Evolutionary conservation across 2,797 vertebrate genomes (phyloP).

Genomic region (Varecia variegata): DNA sequence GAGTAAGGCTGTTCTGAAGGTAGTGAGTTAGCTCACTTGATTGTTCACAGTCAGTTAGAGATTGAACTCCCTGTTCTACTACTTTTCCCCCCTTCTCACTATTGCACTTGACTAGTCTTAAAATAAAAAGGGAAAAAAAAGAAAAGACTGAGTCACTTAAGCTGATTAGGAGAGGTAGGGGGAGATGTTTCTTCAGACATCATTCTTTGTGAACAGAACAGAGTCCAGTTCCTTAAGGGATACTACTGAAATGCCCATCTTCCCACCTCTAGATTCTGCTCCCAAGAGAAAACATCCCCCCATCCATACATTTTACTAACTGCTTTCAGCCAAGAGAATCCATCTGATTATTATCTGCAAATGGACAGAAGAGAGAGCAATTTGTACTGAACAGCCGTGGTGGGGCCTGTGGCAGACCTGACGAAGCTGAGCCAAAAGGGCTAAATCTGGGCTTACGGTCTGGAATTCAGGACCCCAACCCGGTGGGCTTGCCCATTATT

Average conservation of each 20-base stretch:
- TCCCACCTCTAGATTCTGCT: background rate
- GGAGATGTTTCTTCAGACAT: background rate
- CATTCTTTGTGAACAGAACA: constrained; percentile 9
- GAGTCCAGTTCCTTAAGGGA: background rate
- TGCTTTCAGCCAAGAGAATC: background rate
- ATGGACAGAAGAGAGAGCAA: background rate
- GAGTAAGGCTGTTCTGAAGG: background rate
- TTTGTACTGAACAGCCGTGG: background rate
- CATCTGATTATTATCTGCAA: background rate
- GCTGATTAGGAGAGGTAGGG: background rate
- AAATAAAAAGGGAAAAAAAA: too few species aligned
- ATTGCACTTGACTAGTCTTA: too few species aligned
- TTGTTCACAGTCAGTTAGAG: too few species aligned
- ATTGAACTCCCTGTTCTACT: too few species aligned
- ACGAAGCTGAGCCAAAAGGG: background rate
- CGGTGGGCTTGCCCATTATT: background rate
- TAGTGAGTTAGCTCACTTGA: too few species aligned
- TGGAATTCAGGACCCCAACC: background rate
- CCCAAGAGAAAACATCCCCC: background rate
- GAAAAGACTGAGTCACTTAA: background rate
- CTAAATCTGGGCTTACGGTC: background rate
- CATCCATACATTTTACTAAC: background rate
- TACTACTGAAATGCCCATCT: background rate
- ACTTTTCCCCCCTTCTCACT: too few species aligned
- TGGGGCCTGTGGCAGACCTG: background rate